phyloP scores from a whole-genome alignment of 2,888 invertebrate genomes.

The Anodontia alba region DNA sequence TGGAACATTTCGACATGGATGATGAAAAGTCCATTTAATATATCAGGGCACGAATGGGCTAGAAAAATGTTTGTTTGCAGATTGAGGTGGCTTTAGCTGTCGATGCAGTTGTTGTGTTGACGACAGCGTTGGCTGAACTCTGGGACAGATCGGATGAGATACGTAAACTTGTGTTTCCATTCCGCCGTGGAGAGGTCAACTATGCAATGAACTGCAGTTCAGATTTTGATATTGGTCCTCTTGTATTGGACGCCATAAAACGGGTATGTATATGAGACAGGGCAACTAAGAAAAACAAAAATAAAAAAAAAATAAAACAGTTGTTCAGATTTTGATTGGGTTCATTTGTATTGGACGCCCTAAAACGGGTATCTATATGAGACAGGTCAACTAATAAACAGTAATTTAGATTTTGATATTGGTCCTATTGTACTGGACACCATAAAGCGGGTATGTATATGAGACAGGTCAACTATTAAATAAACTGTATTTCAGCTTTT shows the following conservation, averaged over 20 bases:
- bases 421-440: conserved; percentile 50
- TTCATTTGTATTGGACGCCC: too few species aligned
- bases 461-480: too few species aligned
- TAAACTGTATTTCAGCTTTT: too few species aligned
- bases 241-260: conserved; percentile 50
- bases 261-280: conserved; percentile 55
- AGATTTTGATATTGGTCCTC: conserved; percentile 31
- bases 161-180: conserved; percentile 31
- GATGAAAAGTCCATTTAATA: too few species aligned
- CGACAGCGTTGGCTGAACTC: conserved; percentile 48
- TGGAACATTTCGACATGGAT: too few species aligned
- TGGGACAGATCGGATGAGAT: conserved; percentile 3
- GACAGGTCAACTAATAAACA: conserved; percentile 42
- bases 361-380: too few species aligned
- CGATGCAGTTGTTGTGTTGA: conserved; percentile 61
- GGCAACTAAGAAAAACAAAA: too few species aligned
- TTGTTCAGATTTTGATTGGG: too few species aligned
- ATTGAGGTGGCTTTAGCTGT: conserved; percentile 59
- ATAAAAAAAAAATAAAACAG: too few species aligned
- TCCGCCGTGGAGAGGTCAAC: conserved; percentile 38
- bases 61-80: too few species aligned
- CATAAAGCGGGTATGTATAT: conserved; percentile 54
- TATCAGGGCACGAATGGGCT: too few species aligned
- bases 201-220: conserved; percentile 44
- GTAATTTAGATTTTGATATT: conserved; percentile 25